phyloP scores from a whole-genome alignment of 2,113 vertebrate species.

The Coptodon rendalli region DNA sequence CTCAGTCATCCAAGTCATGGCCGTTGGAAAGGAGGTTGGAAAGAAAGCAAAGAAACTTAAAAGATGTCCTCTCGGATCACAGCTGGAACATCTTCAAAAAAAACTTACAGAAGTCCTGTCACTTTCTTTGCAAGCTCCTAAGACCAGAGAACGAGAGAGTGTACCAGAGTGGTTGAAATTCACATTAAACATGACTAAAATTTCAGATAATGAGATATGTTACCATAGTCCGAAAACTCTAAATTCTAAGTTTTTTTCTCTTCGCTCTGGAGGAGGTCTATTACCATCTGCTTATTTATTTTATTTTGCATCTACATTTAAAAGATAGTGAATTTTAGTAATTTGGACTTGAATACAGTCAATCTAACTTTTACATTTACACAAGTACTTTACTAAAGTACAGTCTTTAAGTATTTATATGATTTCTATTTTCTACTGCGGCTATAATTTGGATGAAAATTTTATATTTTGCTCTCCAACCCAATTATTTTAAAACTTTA shows the following conservation, averaged over 20 bases:
- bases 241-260: background rate
- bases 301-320: background rate
- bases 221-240: background rate
- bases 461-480: background rate
- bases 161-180: background rate
- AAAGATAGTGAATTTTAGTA: background rate
- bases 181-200: background rate
- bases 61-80: background rate
- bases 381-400: background rate
- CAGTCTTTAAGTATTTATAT: background rate
- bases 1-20: background rate
- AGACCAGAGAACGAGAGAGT: background rate
- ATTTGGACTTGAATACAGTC: rapidly evolving
- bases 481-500: background rate
- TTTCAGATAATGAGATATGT: background rate
- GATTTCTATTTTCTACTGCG: background rate
- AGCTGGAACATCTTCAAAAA: rapidly evolving
- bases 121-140: background rate
- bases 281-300: background rate
- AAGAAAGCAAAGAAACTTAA: background rate
- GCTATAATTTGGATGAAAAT: background rate
- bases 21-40: background rate
- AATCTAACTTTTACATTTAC: background rate
- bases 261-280: background rate
- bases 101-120: rapidly evolving